phyloP scores from a whole-genome alignment of 2,113 vertebrate genomes.

The Columbina picui region DNA sequence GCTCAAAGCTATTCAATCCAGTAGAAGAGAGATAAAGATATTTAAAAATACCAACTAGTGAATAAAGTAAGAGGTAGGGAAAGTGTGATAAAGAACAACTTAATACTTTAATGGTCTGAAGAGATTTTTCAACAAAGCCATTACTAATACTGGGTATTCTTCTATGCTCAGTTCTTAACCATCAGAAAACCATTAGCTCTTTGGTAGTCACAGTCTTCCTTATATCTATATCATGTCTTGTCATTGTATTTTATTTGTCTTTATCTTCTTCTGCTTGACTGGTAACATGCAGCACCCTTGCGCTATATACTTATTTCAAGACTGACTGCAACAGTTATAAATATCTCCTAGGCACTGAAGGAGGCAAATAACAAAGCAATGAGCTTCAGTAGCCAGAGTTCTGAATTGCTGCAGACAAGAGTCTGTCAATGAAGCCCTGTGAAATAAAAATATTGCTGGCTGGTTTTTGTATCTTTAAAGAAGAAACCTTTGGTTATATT shows the following conservation, averaged over 20 bases:
- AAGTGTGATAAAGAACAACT: constrained; percentile 49
- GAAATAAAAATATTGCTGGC: constrained; percentile 49
- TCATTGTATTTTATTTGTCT: constrained; percentile 62
- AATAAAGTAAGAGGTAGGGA: constrained; percentile 32
- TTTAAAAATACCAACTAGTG: neutral
- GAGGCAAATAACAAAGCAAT: constrained; percentile 55
- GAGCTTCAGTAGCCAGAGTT: constrained; percentile 56
- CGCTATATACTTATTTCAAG: constrained; percentile 52
- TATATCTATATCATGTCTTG: constrained; percentile 31
- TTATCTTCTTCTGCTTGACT: constrained; percentile 66
- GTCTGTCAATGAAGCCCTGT: constrained; percentile 54
- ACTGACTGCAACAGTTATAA: constrained; percentile 64
- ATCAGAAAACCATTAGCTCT: constrained; percentile 33
- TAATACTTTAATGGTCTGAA: constrained; percentile 62
- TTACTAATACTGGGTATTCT: constrained; percentile 20
- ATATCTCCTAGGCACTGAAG: constrained; percentile 47
- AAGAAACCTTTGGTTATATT: constrained; percentile 38
- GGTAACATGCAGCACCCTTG: constrained; percentile 61
- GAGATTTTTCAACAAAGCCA: constrained; percentile 48
- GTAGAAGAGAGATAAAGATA: constrained; percentile 55
- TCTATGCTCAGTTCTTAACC: constrained; percentile 26
- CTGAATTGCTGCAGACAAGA: constrained; percentile 62
- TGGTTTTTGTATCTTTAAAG: constrained; percentile 29
- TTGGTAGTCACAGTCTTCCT: constrained; percentile 30
- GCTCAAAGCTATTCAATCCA: constrained; percentile 63